A percentile compares a stretch with the other conserved stretches of the same genome.
These are phyloP conservation scores for Apeltes quadracus DNA, from an alignment of 2,113 vertebrate species.

Conservation along the genomic window DNA sequence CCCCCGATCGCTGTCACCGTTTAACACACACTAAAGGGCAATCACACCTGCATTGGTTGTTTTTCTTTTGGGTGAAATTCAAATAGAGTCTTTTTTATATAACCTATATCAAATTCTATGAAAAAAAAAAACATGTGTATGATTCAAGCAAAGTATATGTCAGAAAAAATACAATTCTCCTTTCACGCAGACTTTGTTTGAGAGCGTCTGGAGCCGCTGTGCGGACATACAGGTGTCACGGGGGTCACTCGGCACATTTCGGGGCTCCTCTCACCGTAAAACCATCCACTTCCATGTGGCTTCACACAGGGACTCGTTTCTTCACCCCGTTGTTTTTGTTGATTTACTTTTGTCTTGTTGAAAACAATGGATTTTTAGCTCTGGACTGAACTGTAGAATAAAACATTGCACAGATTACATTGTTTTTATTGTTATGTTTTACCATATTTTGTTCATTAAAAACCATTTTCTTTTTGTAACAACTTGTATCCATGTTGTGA, in stretches of 20 bases:
- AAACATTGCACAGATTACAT: constrained; percentile 69
- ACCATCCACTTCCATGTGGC: constrained; percentile 49
- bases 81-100: constrained; percentile 80
- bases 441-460: constrained; percentile 59
- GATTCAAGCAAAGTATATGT: constrained; percentile 67
- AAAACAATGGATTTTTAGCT: constrained; percentile 67
- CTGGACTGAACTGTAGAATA: constrained; percentile 73
- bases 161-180: constrained; percentile 32
- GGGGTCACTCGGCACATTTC: constrained; percentile 43
- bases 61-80: constrained; percentile 74
- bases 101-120: constrained; percentile 73
- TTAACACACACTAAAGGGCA: constrained; percentile 53
- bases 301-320: constrained; percentile 51
- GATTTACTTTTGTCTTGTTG: constrained; percentile 46
- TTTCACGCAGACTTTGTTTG: constrained; percentile 41
- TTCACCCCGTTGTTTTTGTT: constrained; percentile 42
- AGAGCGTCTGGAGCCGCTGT: constrained; percentile 13
- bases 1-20: constrained; percentile 11
- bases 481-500: constrained; percentile 61
- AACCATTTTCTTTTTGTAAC: constrained; percentile 62
- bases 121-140: constrained; percentile 56
- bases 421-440: constrained; percentile 72
- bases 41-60: constrained; percentile 68
- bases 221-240: constrained; percentile 25
- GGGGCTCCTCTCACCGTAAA: constrained; percentile 37